Percentiles rank a stretch among this genome's conserved stretches.
Evolutionary conservation across 2,797 vertebrate species (phyloP).

Genomic region (Linurgus olivaceus): DNA sequence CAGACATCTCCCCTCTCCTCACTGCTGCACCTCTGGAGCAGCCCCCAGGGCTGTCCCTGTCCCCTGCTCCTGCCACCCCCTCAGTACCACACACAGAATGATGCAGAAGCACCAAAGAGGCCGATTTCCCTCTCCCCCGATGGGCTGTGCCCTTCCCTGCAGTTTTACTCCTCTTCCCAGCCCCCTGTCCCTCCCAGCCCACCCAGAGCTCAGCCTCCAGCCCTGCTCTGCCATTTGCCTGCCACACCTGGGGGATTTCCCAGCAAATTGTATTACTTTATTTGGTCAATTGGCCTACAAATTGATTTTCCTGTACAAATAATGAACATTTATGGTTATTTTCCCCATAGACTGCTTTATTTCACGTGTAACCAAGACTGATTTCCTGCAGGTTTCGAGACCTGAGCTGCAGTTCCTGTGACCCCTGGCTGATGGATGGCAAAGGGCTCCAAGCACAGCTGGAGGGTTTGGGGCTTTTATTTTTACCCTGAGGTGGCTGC

Average conservation of each 20-base stretch:
- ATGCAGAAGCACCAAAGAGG: not conserved
- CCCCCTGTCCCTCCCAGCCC: not conserved
- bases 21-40: not conserved
- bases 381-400: constrained; percentile 63
- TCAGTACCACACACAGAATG: fast-evolving
- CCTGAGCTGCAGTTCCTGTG: not conserved
- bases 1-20: not conserved
- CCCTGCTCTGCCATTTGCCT: not conserved
- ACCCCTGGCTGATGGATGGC: constrained; percentile 49
- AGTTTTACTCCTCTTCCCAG: not conserved
- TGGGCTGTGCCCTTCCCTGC: not conserved
- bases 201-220: not conserved
- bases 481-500: not conserved
- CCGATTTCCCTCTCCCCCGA: not conserved
- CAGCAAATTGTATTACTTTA: constrained; percentile 78
- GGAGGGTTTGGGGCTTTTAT: not conserved
- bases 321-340: constrained; percentile 81
- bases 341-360: constrained; percentile 74
- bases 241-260: constrained; percentile 69
- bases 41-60: not conserved
- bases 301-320: constrained; percentile 80
- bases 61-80: not conserved
- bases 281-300: constrained; percentile 78
- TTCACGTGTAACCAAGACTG: constrained; percentile 69
- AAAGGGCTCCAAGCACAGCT: not conserved